Percentiles rank a stretch among this genome's conserved stretches.
phyloP scores from a whole-genome alignment of 2,113 vertebrate species.

The Psammodynastes pulverulentus region DNA sequence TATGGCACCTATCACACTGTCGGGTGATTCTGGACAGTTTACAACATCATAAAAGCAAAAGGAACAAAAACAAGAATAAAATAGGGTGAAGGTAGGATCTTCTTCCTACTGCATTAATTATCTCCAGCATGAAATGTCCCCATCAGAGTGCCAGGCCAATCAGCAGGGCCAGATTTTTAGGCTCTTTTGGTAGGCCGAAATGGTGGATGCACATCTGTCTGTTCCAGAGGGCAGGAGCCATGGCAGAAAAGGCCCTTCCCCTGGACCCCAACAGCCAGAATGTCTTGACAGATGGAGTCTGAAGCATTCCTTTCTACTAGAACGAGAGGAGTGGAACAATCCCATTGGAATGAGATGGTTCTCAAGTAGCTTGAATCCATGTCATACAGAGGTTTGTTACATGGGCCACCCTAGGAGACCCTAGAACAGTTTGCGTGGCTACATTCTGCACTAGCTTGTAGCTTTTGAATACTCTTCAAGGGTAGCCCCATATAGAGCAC shows the following conservation, averaged over 20 bases:
- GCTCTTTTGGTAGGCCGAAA: too few relatives aligned
- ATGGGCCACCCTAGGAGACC: not conserved
- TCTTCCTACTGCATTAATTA: not conserved
- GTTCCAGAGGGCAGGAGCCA: too few relatives aligned
- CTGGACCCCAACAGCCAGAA: too few relatives aligned
- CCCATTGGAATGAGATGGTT: not conserved
- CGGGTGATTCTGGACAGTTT: not conserved
- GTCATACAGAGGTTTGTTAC: not conserved
- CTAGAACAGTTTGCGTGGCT: not conserved
- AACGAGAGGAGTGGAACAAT: not conserved
- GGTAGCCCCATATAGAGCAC: not conserved
- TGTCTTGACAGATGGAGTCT: too few relatives aligned
- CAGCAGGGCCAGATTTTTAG: not conserved
- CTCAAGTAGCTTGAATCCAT: not conserved
- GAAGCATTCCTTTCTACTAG: too few relatives aligned
- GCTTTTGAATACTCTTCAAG: not conserved
- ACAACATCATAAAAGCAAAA: not conserved
- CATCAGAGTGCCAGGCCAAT: not conserved
- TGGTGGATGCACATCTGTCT: too few relatives aligned
- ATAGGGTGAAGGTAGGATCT: not conserved
- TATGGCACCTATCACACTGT: not conserved
- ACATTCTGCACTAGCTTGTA: not conserved
- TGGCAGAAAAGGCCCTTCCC: too few relatives aligned
- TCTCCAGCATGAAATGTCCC: not conserved
- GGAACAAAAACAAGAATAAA: not conserved